A percentile compares a stretch with the other conserved stretches of the same genome.
These are phyloP conservation scores for Rhinoderma darwinii DNA, from an alignment of 2,113 vertebrate genomes.

Conservation along the genomic window DNA sequence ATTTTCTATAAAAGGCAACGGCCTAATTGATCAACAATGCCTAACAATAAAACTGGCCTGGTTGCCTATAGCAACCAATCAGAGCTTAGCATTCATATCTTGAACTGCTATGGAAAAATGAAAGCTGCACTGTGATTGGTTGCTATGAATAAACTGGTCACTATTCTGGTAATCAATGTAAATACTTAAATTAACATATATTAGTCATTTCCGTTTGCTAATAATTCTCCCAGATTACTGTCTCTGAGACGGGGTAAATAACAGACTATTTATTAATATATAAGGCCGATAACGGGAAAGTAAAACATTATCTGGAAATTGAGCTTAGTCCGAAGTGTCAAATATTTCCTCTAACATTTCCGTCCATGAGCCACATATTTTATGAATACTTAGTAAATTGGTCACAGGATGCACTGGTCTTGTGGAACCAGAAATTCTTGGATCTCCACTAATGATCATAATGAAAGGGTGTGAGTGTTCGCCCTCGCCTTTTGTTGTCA, in stretches of 20 bases:
- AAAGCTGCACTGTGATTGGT: neutral
- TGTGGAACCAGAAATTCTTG: constrained; percentile 36
- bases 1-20: too few species aligned
- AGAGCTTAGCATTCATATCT: neutral
- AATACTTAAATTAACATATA: neutral
- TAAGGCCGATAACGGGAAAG: neutral
- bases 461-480: constrained; percentile 16
- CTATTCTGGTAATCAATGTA: neutral
- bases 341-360: neutral
- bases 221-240: neutral
- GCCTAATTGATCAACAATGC: too few species aligned
- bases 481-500: constrained; percentile 27
- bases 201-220: neutral
- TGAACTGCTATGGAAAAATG: neutral
- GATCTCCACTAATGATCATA: constrained; percentile 17
- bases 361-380: neutral
- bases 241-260: neutral
- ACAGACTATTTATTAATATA: neutral
- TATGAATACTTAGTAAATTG: neutral
- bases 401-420: constrained; percentile 25
- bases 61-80: neutral
- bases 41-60: too few species aligned
- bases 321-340: neutral
- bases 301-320: neutral
- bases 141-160: too few species aligned